Percentiles rank a stretch among this genome's conserved stretches.
Evolutionary conservation across 2,888 invertebrate genomes (phyloP).

Genomic region (Marasmarcha lunaedactyla): DNA sequence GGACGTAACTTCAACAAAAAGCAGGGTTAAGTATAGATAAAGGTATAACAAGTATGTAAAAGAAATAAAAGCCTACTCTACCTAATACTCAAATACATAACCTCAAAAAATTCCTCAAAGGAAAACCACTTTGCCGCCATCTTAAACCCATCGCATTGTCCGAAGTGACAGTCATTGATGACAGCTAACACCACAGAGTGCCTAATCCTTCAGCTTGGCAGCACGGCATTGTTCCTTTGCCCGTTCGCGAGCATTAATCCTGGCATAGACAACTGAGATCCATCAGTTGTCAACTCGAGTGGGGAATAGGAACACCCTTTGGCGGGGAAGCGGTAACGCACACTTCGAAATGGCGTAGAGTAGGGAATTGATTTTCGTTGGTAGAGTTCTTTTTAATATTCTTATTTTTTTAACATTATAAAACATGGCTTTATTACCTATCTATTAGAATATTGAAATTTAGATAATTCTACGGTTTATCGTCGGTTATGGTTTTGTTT

Average conservation of each 20-base stretch:
- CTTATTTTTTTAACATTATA: background rate
- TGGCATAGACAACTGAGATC: constrained; percentile 68
- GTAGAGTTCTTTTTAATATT: too few relatives aligned
- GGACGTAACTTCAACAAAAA: too few relatives aligned
- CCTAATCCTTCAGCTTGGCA: constrained; percentile 50
- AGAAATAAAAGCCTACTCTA: too few relatives aligned
- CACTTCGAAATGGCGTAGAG: constrained; percentile 43
- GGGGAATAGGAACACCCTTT: constrained; percentile 27
- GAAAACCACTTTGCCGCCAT: too few relatives aligned
- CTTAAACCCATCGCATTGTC: constrained; percentile 3
- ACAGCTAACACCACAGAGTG: constrained; percentile 27
- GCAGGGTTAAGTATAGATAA: too few relatives aligned
- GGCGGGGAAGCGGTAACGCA: constrained; percentile 29
- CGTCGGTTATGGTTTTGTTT: too few relatives aligned
- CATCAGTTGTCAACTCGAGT: constrained; percentile 71
- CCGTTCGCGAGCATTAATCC: constrained; percentile 61
- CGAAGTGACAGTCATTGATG: background rate
- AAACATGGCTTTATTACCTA: background rate
- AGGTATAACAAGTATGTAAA: too few relatives aligned
- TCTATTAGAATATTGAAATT: too few relatives aligned
- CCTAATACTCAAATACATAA: too few relatives aligned
- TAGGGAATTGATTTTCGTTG: constrained; percentile 14
- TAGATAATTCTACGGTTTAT: too few relatives aligned
- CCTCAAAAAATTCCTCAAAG: too few relatives aligned
- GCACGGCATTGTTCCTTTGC: constrained; percentile 54